Evolutionary conservation across 2,113 vertebrate species (phyloP).

Genomic region (Daubentonia madagascariensis): DNA sequence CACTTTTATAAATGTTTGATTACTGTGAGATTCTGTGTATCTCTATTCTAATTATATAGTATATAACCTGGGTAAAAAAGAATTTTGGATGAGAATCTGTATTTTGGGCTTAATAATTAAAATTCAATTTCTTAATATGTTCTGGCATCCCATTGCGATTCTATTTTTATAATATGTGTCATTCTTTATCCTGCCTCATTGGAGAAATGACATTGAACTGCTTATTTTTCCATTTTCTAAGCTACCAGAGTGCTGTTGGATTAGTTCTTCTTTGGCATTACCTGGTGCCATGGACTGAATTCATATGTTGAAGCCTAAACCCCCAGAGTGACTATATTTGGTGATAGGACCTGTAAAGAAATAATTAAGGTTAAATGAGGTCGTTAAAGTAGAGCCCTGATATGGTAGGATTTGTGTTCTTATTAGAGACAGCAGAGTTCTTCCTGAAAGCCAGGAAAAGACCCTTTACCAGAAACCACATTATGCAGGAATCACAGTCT

Average conservation of each 20-base stretch:
- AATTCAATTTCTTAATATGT: background rate
- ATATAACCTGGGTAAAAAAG: background rate
- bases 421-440: background rate
- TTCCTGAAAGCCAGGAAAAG: background rate
- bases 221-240: background rate
- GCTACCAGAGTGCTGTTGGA: background rate
- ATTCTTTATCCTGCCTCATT: background rate
- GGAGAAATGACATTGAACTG: background rate
- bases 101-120: background rate
- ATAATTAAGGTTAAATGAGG: background rate
- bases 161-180: background rate
- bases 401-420: background rate
- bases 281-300: background rate
- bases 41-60: background rate
- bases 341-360: background rate
- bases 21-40: background rate
- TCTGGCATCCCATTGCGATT: background rate
- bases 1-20: background rate
- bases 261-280: background rate
- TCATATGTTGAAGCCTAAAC: background rate
- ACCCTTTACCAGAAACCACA: background rate
- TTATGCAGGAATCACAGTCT: background rate
- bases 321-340: background rate
- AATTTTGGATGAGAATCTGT: background rate
- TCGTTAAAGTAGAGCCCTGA: background rate